phyloP scores from a whole-genome alignment of 2,113 vertebrate species.

The Protobothrops mucrosquamatus region DNA sequence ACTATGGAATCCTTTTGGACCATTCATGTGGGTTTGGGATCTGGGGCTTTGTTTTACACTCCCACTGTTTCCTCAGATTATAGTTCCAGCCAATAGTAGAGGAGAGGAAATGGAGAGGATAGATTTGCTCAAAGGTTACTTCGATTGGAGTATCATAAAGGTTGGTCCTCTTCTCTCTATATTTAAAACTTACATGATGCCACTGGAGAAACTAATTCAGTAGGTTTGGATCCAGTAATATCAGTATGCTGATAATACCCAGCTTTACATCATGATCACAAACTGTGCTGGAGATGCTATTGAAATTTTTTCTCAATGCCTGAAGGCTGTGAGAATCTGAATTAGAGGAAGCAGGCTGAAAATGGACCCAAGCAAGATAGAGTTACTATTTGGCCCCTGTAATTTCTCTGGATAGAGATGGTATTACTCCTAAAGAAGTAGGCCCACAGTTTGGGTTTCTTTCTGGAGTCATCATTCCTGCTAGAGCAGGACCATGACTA shows the following conservation, averaged over 20 bases:
- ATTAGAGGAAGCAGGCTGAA: not conserved
- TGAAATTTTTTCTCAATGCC: not conserved
- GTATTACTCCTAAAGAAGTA: too few species aligned
- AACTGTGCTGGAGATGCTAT: not conserved
- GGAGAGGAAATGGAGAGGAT: not conserved
- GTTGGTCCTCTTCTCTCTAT: not conserved
- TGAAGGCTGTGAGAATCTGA: not conserved
- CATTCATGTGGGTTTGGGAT: not conserved
- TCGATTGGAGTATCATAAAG: not conserved
- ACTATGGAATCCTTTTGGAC: not conserved
- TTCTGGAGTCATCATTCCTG: too few species aligned
- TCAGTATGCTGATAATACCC: not conserved
- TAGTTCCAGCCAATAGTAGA: not conserved
- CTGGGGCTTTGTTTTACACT: not conserved
- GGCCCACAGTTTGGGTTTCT: too few species aligned
- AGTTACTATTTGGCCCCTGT: too few species aligned
- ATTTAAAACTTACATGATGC: not conserved
- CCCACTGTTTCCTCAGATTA: too few species aligned
- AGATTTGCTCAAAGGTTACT: not conserved
- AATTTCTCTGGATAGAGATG: too few species aligned
- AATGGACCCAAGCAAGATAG: not conserved
- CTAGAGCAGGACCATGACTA: too few species aligned
- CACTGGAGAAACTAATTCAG: not conserved
- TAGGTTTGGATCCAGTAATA: not conserved
- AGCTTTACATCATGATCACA: not conserved